phyloP scores from a whole-genome alignment of 1,140 invertebrate species.

The Papilio helenus region DNA sequence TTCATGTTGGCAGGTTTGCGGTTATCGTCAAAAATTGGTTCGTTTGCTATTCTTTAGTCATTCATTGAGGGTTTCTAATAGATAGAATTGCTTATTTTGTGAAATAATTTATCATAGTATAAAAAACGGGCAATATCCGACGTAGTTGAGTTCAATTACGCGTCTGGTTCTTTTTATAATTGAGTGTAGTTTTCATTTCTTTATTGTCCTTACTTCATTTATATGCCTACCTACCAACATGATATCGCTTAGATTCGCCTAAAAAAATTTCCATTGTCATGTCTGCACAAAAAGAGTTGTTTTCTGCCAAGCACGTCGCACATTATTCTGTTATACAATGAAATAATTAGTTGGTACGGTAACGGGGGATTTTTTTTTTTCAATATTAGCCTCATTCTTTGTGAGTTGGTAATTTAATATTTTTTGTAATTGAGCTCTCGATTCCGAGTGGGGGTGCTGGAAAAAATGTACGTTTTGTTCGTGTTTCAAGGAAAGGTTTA shows the following conservation, averaged over 20 bases:
- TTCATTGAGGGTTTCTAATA: not conserved
- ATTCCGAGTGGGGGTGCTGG: conserved; percentile 61
- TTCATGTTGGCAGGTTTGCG: not conserved
- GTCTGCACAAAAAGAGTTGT: conserved; percentile 73
- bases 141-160: conserved; percentile 2
- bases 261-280: conserved; percentile 70
- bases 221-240: conserved; percentile 54
- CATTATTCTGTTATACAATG: conserved; percentile 74
- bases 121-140: not conserved
- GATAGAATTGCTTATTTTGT: not conserved
- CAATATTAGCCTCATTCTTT: conserved; percentile 67
- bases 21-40: not conserved
- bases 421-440: conserved; percentile 72
- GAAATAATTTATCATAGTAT: not conserved
- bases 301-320: conserved; percentile 74
- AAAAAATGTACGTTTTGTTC: conserved; percentile 60
- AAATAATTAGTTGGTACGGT: conserved; percentile 78
- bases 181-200: conserved; percentile 30
- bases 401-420: conserved; percentile 79
- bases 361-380: conserved; percentile 74
- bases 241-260: conserved; percentile 64
- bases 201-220: conserved; percentile 34
- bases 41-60: not conserved
- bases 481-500: conserved; percentile 55
- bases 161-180: conserved; percentile 29